Conservation (phyloP, 35 echinoderm and acorn worm species). For the Lytechinus variegatus region DNA sequence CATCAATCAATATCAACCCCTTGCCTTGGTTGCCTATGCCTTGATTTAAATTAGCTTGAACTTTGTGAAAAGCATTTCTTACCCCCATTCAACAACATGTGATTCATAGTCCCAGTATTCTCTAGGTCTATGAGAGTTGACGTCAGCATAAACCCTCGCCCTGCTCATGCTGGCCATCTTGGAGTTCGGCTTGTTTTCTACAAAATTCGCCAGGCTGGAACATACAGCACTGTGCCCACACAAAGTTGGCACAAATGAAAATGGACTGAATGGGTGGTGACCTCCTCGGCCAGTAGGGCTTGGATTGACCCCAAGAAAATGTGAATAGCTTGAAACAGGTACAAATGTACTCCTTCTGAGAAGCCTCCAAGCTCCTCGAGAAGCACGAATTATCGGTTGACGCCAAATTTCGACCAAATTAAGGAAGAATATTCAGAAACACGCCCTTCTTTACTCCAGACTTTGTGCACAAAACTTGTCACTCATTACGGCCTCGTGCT, state of each 20-base stretch:
- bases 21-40: no score
- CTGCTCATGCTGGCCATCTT: slow-evolving; percentile 78
- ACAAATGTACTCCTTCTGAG: slow-evolving; percentile 45
- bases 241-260: slow-evolving; percentile 27
- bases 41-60: no score
- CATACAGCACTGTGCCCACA: slow-evolving; percentile 34
- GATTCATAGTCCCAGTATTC: slow-evolving; percentile 99
- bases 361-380: slow-evolving; percentile 44
- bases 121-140: slow-evolving; percentile 98
- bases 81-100: slow-evolving; percentile 99
- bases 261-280: slow-evolving; percentile 14
- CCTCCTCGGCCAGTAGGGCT: background rate
- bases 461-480: background rate
- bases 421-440: background rate
- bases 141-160: slow-evolving; percentile 98
- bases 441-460: background rate
- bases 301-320: background rate
- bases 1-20: no score
- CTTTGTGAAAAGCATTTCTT: slow-evolving; percentile 46
- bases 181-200: slow-evolving; percentile 42
- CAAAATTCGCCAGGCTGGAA: slow-evolving; percentile 35
- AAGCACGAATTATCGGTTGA: slow-evolving; percentile 47
- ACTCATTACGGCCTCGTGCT: slow-evolving; percentile 43
- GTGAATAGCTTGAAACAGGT: background rate
- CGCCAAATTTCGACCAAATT: slow-evolving; percentile 25